Evolutionary conservation across 2,797 vertebrate genomes (phyloP), one percentile per base, ranked within the genome.

Genomic region (Cirrhinus mrigala): DNA sequence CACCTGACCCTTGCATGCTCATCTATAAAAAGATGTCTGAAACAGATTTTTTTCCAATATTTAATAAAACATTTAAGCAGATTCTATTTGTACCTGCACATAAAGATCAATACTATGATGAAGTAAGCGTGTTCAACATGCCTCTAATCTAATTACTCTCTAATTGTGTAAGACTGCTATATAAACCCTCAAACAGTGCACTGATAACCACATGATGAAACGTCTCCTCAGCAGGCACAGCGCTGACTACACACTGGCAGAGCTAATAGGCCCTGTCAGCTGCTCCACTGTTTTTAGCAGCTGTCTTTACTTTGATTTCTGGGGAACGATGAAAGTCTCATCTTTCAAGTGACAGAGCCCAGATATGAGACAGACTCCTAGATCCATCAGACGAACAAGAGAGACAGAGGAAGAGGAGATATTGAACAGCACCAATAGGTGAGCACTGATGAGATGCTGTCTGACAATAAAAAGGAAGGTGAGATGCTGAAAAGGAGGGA

Each of bases 401-500:
- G 46, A 79, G 15, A 77, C 52, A 84, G 64, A 85, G n/a, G 48
- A 37, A 27, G 29, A 75, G 33, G 16, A 86, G 54, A 78, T 20
- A 54, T 64, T 24, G 29, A 77, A 60, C 48, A 69, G 14, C 73
- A 82, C 64, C 56, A 37, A 78, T 66, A 58, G 44, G 73, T 50
- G 70, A 66, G 58, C 18, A 12, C 78, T 75, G 77, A 84, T 79
- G 68, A 84, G 50, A 60, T 37, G 54, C 76, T 84, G 92, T 90
- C 89, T 94, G 94, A 93, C 92, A 92, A 91, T 89, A 90, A 94
- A 37, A 92, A 93, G 93, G 89, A 88, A 68, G 40, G 58, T 44
- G 82, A 82, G 52, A 29, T 90, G 88, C 91, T 89, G 90, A 90
- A 90, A 93, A 88, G 1, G 69, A 86, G 82, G 88, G 80, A 89